Percentiles rank a stretch among this genome's conserved stretches.
phyloP scores from a whole-genome alignment of 37 sponge, comb jelly and placozoan genomes.

The Oopsacas minuta region DNA sequence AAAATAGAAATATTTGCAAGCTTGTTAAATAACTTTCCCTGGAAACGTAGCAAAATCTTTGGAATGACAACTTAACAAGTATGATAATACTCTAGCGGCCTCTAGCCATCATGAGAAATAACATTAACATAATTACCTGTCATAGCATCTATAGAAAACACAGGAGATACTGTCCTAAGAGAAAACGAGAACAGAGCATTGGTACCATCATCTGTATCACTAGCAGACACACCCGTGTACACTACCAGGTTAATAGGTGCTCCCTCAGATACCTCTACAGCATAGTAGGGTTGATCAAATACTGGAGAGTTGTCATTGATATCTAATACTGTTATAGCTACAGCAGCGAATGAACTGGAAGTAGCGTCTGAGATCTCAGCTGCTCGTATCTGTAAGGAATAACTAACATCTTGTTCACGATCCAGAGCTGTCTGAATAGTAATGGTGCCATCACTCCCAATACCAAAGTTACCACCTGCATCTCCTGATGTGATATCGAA shows the following conservation, averaged over 20 bases:
- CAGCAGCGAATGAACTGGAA: background rate
- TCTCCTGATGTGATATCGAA: background rate
- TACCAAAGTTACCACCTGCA: background rate
- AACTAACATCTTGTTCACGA: conserved; percentile 29
- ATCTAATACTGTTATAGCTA: conserved; percentile 38
- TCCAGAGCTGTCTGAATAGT: conserved; percentile 25
- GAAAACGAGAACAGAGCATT: conserved; percentile 24
- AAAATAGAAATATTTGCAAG: no score
- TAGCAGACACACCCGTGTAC: conserved; percentile 16
- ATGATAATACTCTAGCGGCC: no score
- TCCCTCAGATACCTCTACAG: conserved; percentile 26
- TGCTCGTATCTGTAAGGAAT: conserved; percentile 27
- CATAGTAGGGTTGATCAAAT: conserved; percentile 19
- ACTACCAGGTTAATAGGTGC: conserved; percentile 15
- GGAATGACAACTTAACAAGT: no score
- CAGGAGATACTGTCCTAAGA: background rate
- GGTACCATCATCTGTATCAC: conserved; percentile 25
- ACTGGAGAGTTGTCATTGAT: conserved; percentile 53
- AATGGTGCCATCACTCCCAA: background rate
- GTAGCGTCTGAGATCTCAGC: conserved; percentile 15
- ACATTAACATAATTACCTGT: no score
- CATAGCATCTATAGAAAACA: background rate
- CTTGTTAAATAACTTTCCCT: no score
- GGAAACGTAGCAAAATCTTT: no score
- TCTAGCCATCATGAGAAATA: no score